Conservation (phyloP, 2,888 invertebrate species). For the Theodoxus fluviatilis region DNA sequence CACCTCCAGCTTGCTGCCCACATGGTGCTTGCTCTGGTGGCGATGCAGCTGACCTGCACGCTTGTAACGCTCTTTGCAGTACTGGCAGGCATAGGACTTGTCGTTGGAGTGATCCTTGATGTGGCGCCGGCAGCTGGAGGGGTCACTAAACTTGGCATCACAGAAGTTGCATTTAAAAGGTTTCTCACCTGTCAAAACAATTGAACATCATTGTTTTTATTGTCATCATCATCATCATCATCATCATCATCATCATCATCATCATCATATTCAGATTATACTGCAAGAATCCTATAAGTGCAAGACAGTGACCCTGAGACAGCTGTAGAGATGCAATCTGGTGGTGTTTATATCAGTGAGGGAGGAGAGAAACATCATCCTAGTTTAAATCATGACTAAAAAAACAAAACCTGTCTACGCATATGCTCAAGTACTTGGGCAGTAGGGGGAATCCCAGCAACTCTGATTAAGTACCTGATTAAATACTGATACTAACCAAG, state of each 20-base stretch:
- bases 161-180: constrained; percentile 58
- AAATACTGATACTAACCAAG: too few relatives aligned
- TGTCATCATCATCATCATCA: neutral
- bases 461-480: too few relatives aligned
- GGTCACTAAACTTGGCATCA: constrained; percentile 56
- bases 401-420: too few relatives aligned
- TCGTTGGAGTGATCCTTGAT: constrained; percentile 54
- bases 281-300: too few relatives aligned
- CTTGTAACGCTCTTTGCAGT: constrained; percentile 57
- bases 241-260: neutral
- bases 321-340: too few relatives aligned
- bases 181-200: constrained; percentile 50
- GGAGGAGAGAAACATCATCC: too few relatives aligned
- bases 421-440: too few relatives aligned
- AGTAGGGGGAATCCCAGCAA: too few relatives aligned
- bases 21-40: constrained; percentile 44
- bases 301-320: too few relatives aligned
- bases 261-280: too few relatives aligned
- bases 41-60: constrained; percentile 52
- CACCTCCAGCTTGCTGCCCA: constrained; percentile 28
- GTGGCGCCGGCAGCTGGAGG: constrained; percentile 58
- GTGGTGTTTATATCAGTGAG: too few relatives aligned
- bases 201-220: neutral
- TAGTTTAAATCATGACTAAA: too few relatives aligned
- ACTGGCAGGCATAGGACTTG: constrained; percentile 53